Evolutionary conservation across 2,113 vertebrate species (phyloP), one percentile per base, ranked within the genome.

Genomic region (Boleophthalmus pectinirostris): DNA sequence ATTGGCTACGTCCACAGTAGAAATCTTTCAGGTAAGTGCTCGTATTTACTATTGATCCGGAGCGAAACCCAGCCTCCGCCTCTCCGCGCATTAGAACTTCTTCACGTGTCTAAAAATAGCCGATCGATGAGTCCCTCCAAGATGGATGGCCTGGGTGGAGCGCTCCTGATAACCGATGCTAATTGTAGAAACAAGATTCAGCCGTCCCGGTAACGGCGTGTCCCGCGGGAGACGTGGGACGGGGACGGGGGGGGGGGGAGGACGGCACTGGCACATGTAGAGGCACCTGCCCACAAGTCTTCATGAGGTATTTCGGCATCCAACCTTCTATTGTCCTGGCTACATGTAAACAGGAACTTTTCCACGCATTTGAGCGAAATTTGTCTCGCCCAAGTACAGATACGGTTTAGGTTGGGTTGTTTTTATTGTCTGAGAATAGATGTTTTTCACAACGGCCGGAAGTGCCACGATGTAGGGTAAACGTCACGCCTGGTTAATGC

Each of bases 241-340:
- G 13, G 2, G 23, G 56, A 25, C 23, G 13, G 54, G 29, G 29
- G 4, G 29, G 29, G 29, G 56, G 12, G 56, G 43, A 61, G 71
- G 78, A 68, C 47, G 8, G 65, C 65, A 67, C 72, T 79, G 83
- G 46, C 47, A 49, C 74, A 66, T 20, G 69, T 65, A 5, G 33
- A 25, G 69, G 68, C 23, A 73, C 72, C 77, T 84, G 58, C 72
- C 77, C 80, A 82, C 74, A 45, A 69, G 75, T 63, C 81, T 69
- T 79, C 53, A 15, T 87, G 82, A 90, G 88, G 85, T 90, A 85
- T 88, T 85, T 79, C 66, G 68, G 83, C 69, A 70, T 64, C 29
- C 57, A 82, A 79, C 60, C 77, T 85, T 80, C 58, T 73, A 63
- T 73, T 70, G 71, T 61, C 58, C 58, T 61, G 58, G 58, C 58